Evolutionary conservation across 2,888 invertebrate species (phyloP).

Genomic region (Lymantria monacha): DNA sequence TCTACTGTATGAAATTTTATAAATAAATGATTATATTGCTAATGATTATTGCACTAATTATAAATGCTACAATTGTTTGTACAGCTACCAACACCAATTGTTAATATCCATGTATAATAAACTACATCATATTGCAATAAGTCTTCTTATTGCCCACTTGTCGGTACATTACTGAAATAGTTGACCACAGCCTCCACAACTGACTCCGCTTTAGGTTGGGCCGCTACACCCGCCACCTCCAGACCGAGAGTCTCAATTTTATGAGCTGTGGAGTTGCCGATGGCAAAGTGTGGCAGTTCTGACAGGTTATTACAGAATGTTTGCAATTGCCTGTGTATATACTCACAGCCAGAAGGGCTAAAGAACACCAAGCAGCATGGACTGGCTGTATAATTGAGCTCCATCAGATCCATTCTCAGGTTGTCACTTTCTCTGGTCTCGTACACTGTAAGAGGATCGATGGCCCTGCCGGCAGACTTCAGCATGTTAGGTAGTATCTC

Average conservation of each 20-base stretch:
- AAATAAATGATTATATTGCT: slow-evolving; percentile 18
- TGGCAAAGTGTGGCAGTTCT: slow-evolving; percentile 66
- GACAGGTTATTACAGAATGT: slow-evolving; percentile 62
- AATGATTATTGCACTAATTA: slow-evolving; percentile 15
- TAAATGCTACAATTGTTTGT: slow-evolving; percentile 18
- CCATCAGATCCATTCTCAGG: slow-evolving; percentile 51
- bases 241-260: slow-evolving; percentile 69
- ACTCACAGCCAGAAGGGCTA: slow-evolving; percentile 73
- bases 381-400: slow-evolving; percentile 40
- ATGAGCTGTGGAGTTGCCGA: slow-evolving; percentile 72
- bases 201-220: slow-evolving; percentile 54
- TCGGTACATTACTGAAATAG: slow-evolving; percentile 48
- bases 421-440: slow-evolving; percentile 68
- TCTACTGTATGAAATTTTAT: slow-evolving; percentile 1
- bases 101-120: slow-evolving; percentile 6
- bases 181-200: slow-evolving; percentile 52
- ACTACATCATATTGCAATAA: not conserved
- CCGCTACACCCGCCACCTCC: slow-evolving; percentile 68
- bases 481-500: slow-evolving; percentile 57
- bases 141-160: not conserved
- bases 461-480: slow-evolving; percentile 38
- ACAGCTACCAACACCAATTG: slow-evolving; percentile 31
- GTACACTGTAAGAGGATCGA: slow-evolving; percentile 65
- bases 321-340: slow-evolving; percentile 66
- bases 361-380: slow-evolving; percentile 70